Conservation (phyloP, 2,113 vertebrate genomes). For the Siniperca chuatsi region DNA sequence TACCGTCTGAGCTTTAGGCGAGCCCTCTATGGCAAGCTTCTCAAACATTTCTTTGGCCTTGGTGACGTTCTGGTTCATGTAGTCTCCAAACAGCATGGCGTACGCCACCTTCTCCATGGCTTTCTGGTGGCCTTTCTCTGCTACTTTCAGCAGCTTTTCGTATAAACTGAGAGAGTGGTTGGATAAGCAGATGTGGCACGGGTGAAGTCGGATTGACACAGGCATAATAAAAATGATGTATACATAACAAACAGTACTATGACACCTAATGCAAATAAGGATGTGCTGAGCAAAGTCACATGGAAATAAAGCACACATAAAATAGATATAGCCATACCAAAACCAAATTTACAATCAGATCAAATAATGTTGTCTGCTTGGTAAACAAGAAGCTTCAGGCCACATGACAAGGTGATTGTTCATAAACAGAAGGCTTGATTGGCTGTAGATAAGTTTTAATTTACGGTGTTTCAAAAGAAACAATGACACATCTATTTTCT, state of each 20-base stretch:
- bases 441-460: not conserved
- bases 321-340: not conserved
- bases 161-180: constrained; percentile 87
- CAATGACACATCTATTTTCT: not conserved
- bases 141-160: constrained; percentile 91
- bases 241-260: constrained; percentile 15
- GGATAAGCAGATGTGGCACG: not conserved
- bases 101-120: constrained; percentile 97
- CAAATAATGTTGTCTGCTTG: not conserved
- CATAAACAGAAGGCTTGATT: not conserved
- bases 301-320: not conserved
- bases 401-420: not conserved
- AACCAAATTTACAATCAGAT: not conserved
- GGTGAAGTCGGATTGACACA: not conserved
- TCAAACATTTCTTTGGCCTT: constrained; percentile 93
- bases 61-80: constrained; percentile 90
- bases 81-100: constrained; percentile 95
- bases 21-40: constrained; percentile 93
- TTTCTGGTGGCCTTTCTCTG: constrained; percentile 92
- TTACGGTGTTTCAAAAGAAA: not conserved
- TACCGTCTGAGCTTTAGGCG: constrained; percentile 96
- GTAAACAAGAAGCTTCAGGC: not conserved
- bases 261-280: constrained; percentile 45
- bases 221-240: not conserved
- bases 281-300: not conserved